Base-by-base conservation (phyloP, 2,113 vertebrate species). In the Rutilus rutilus region DNA sequence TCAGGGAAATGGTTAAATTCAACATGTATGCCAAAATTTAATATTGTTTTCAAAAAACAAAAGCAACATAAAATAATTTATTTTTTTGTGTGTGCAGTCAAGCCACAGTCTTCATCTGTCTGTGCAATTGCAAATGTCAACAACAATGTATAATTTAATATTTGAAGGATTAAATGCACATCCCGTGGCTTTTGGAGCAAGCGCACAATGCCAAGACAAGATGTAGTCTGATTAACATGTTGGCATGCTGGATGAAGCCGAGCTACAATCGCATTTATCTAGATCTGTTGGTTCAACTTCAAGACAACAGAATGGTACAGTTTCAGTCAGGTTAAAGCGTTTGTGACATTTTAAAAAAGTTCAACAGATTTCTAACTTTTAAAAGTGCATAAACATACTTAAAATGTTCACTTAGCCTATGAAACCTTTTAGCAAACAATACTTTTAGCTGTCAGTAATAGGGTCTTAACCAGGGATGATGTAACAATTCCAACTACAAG, bases 1-100 rank as follows among this genome's bases (percentile, higher is more conserved):
- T 67, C 50, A 64, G 78, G 78, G 85, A 84, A 78, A 85, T 57
- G 59, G 39, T 87, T 73, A 30, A 79, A 36, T 62, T 78, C 78
- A 74, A 15, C 80, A 79, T 86, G 78, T 30, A n/a, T 52, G 57
- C 81, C 80, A 76, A 79, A 36, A 21, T 67, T 74, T 60, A n/a
- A 65, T 64, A 54, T 69, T 85, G 10, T 64, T 78, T 50, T 39
- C 57, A 45, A 17, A 64, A 85, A 54, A 33, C 17, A 47, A n/a
- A 47, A 33, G 23, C 76, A 76, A 78, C 54, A 45, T 42, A 50
- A 62, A 45, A 54, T 52, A 15, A 6, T 54, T 52, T 17, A 1
- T 17, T 54, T 52, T 54, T 54, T 54, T 39, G 6, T 42, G 7
- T 42, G 59, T 4, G 2, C 8, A 25, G 23, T 60, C 9, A 30